phyloP scores from a whole-genome alignment of 2,888 invertebrate genomes.

The Nemotelus pantherinus region DNA sequence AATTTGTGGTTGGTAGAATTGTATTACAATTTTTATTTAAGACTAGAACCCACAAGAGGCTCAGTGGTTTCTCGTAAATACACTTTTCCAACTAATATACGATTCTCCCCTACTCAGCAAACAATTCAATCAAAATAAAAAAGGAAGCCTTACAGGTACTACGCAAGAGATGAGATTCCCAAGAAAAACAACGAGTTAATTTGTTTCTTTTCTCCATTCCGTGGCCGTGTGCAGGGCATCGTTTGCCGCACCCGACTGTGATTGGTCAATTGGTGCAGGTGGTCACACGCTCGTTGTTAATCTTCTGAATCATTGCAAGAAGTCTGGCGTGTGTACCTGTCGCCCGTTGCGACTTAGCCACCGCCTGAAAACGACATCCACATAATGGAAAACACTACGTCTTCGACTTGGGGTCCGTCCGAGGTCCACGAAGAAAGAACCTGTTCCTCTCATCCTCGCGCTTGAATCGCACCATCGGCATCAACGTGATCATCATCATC shows the following conservation, averaged over 20 bases:
- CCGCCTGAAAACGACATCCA: conserved; percentile 29
- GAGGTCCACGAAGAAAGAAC: conserved; percentile 27
- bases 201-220: conserved; percentile 57
- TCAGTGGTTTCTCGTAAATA: no score
- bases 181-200: conserved; percentile 54
- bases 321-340: conserved; percentile 45
- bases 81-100: no score
- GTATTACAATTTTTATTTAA: no score
- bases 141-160: conserved; percentile 27
- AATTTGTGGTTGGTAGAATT: no score
- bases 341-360: conserved; percentile 25
- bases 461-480: conserved; percentile 27
- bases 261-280: conserved; percentile 62
- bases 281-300: conserved; percentile 58
- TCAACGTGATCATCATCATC: conserved; percentile 32
- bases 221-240: neutral
- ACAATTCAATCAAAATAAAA: neutral
- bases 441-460: conserved; percentile 39
- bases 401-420: neutral
- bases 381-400: neutral
- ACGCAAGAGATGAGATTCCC: conserved; percentile 8
- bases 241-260: conserved; percentile 53
- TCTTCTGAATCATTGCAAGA: conserved; percentile 50
- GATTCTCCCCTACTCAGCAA: no score
- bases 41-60: no score